Percentiles rank a stretch among this genome's conserved stretches.
phyloP scores from a whole-genome alignment of 2,113 vertebrate genomes.

The Gopherus flavomarginatus region DNA sequence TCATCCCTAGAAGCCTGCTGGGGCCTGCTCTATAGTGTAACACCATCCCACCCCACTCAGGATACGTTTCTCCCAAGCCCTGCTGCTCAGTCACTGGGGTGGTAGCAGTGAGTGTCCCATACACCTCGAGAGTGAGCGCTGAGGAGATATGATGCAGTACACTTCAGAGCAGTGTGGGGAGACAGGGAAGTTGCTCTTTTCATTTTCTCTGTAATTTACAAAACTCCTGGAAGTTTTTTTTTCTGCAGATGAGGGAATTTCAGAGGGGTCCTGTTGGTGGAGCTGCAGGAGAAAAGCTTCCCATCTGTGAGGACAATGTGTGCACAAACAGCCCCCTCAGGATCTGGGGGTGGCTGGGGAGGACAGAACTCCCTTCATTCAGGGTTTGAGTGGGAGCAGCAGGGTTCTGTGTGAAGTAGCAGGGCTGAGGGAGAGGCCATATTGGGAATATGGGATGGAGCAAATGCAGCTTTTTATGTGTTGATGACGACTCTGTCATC shows the following conservation, averaged over 20 bases:
- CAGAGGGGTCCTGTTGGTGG: not conserved
- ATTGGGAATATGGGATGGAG: not conserved
- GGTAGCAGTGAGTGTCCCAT: not conserved
- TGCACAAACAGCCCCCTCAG: not conserved
- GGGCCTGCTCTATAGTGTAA: not conserved
- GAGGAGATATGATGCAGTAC: too few relatives aligned
- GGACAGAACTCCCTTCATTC: not conserved
- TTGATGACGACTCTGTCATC: not conserved
- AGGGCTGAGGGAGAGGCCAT: not conserved
- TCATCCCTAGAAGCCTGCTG: not conserved
- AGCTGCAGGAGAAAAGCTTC: not conserved
- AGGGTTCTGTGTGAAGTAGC: not conserved
- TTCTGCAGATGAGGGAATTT: not conserved
- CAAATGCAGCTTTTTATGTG: not conserved
- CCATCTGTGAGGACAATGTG: not conserved
- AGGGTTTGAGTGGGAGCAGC: not conserved
- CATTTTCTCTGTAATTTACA: not conserved
- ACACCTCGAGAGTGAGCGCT: too few relatives aligned
- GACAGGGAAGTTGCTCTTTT: not conserved
- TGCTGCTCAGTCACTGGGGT: not conserved
- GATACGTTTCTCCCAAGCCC: not conserved
- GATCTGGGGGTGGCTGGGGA: accelerated
- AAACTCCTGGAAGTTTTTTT: accelerated
- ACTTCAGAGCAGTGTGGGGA: too few relatives aligned
- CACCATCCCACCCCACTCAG: not conserved